phyloP scores from a whole-genome alignment of 2,888 invertebrate species.

The Polyploca ridens region DNA sequence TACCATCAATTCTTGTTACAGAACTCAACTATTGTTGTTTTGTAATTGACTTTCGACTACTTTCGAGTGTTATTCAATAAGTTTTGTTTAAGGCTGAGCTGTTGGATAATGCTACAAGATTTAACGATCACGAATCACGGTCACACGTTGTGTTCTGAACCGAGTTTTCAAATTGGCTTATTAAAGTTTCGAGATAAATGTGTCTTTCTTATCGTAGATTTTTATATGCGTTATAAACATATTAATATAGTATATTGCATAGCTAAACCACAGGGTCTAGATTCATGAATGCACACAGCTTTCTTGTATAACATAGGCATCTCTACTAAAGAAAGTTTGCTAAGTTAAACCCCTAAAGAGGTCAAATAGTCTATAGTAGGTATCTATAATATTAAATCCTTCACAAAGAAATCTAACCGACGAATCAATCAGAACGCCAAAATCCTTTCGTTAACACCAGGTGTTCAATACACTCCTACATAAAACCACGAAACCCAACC shows the following conservation, averaged over 20 bases:
- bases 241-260: too few species aligned
- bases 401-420: not conserved
- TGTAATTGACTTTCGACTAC: slow-evolving; percentile 11
- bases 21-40: slow-evolving; percentile 33
- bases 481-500: slow-evolving; percentile 19
- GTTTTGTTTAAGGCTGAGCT: not conserved
- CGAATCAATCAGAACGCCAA: not conserved
- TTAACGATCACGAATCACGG: not conserved
- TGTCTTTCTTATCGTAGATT: too few species aligned
- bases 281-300: too few species aligned
- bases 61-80: slow-evolving; percentile 9
- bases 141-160: not conserved
- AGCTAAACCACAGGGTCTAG: too few species aligned
- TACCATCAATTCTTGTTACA: slow-evolving; percentile 33
- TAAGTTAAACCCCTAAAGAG: too few species aligned
- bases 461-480: not conserved
- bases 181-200: not conserved
- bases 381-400: too few species aligned
- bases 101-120: not conserved
- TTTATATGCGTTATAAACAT: too few species aligned
- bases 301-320: too few species aligned
- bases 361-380: too few species aligned
- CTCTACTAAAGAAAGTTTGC: too few species aligned
- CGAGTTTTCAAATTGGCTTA: not conserved
- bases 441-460: not conserved